Evolutionary conservation across 2,797 vertebrate species (phyloP).

Genomic region (Pseudochirops cupreus): DNA sequence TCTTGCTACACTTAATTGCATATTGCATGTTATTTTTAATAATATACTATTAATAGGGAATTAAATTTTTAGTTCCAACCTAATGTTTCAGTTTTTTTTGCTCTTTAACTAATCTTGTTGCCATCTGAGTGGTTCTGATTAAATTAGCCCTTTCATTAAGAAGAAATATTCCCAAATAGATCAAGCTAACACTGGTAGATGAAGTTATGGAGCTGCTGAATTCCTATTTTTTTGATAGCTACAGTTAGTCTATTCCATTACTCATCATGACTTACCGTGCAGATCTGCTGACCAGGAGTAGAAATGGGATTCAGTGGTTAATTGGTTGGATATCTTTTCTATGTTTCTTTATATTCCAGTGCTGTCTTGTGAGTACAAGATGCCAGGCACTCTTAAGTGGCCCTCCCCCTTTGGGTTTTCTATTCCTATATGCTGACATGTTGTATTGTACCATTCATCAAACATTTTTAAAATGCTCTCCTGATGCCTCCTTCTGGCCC

Average conservation of each 20-base stretch:
- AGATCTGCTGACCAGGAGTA: conserved; percentile 53
- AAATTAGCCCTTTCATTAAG: conserved; percentile 78
- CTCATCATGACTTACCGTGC: conserved; percentile 40
- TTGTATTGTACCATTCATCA: not conserved
- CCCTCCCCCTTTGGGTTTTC: not conserved
- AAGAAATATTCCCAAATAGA: conserved; percentile 78
- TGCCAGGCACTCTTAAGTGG: not conserved
- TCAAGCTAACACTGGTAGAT: conserved; percentile 68
- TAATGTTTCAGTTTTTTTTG: conserved; percentile 81
- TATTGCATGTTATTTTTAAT: conserved; percentile 78
- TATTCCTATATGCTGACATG: not conserved
- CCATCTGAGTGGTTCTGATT: conserved; percentile 82
- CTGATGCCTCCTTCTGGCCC: not conserved
- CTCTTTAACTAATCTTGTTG: conserved; percentile 83
- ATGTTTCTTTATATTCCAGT: not conserved
- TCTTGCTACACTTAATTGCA: conserved; percentile 81
- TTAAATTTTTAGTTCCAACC: conserved; percentile 81
- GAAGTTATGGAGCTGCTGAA: conserved; percentile 49
- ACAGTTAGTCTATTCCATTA: conserved; percentile 35
- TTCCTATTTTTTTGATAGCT: not conserved
- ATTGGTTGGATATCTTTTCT: conserved; percentile 39
- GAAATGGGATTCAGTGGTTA: conserved; percentile 55
- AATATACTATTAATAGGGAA: conserved; percentile 81
- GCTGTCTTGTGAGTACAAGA: not conserved
- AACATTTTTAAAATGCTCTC: not conserved